Evolutionary conservation across 2,113 vertebrate genomes (phyloP), one percentile per base, ranked within the genome.

Genomic region (Eclectus roratus): DNA sequence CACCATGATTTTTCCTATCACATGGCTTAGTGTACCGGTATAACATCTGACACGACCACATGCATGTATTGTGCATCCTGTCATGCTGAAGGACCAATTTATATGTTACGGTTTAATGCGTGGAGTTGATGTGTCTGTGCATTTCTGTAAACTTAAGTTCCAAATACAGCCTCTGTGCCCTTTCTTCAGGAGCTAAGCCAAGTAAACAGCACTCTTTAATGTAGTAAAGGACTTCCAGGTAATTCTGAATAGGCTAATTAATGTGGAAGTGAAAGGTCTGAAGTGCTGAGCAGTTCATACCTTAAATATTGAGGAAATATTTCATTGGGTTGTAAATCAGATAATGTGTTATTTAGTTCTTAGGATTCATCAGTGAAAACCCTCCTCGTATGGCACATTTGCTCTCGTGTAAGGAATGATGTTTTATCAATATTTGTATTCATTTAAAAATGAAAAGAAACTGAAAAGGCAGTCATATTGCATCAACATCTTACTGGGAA

Each of bases 371-470:
- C 35, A 55, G 43, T 35, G 49, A 35, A 83, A 77, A 4, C 28
- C 13, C 8, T 64, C 35, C 43, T 29, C 39, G 44, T 52, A 12
- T 53, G 69, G 41, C 44, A 21, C 8, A 43, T 89, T 31, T 91
- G 19, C 35, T 71, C 39, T 74, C 24, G 17, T 37, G 46, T 52
- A 71, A 89, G n/a, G 29, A 74, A 37, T 37, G n/a, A 56, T 63
- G 16, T 80, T 83, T 84, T 60, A 84, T 79, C 80, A 69, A 58
- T 82, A 95, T 76, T 94, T 94, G 49, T 76, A 70, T n/a, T 87
- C 68, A 81, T 79, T 81, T 90, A 92, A 65, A 28, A 88, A 50
- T 90, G 66, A 84, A 65, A 37, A 91, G 50, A 91, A 97, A 84
- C 61, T 52, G 80, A 73, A 90, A 96, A 93, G 3, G 2, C 68